phyloP scores from a whole-genome alignment of 2,113 vertebrate genomes.

The Mus musculus region DNA sequence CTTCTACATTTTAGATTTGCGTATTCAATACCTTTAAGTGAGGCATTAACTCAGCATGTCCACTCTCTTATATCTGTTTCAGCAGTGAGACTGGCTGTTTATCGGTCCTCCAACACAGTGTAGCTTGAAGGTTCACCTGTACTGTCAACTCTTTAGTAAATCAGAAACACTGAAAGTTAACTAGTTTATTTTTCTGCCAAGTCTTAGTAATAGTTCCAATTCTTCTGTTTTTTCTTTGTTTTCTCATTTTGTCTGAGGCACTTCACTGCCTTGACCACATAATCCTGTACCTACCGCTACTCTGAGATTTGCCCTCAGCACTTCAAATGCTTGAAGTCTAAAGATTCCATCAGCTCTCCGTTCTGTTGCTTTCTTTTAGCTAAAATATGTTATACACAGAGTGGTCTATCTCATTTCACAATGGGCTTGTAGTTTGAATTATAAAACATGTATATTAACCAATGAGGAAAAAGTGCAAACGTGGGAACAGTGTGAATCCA shows the following conservation, averaged over 20 bases:
- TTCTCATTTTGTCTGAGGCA: background rate
- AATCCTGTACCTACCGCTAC: background rate
- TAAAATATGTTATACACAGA: background rate
- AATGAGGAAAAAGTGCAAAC: background rate
- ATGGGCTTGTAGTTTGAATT: background rate
- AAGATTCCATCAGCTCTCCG: background rate
- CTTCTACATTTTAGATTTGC: background rate
- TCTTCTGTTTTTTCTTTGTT: background rate
- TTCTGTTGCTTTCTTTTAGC: background rate
- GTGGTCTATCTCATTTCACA: background rate
- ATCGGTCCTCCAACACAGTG: background rate
- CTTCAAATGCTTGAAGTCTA: background rate
- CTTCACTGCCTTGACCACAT: background rate
- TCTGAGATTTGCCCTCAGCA: background rate
- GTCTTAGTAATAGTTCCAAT: background rate
- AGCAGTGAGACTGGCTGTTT: background rate
- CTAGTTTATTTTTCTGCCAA: background rate
- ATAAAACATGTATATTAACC: constrained; percentile 2
- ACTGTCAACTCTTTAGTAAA: background rate
- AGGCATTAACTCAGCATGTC: background rate
- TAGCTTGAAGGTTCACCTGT: constrained; percentile 37
- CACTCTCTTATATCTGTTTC: background rate
- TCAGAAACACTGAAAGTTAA: background rate
- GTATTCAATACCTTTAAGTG: background rate
- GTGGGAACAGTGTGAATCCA: background rate